A percentile compares a stretch with the other conserved stretches of the same genome.
Evolutionary conservation across 2,888 invertebrate genomes (phyloP).

Genomic region (Philereme transversata): DNA sequence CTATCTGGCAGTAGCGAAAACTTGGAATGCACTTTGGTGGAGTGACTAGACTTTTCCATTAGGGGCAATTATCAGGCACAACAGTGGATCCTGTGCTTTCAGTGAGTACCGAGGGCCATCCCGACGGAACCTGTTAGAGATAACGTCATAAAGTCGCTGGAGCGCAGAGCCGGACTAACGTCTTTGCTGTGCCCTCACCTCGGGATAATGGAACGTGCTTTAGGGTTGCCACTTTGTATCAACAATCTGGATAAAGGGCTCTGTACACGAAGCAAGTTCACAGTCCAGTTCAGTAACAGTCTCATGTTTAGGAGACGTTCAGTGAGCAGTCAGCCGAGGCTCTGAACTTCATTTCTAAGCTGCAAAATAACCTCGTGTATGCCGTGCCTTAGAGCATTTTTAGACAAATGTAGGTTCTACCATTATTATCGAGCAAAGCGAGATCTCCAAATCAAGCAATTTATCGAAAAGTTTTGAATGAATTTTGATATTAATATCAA

Average conservation of each 20-base stretch:
- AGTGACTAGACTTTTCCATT: slow-evolving; percentile 84
- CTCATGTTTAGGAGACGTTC: too few species aligned
- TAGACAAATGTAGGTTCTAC: too few species aligned
- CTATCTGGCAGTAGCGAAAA: slow-evolving; percentile 75
- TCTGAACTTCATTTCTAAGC: too few species aligned
- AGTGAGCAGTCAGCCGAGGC: too few species aligned
- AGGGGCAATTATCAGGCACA: slow-evolving; percentile 81
- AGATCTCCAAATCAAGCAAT: too few species aligned
- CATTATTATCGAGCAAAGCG: too few species aligned
- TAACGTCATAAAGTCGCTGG: slow-evolving; percentile 82
- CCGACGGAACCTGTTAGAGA: slow-evolving; percentile 80
- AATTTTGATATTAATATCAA: too few species aligned
- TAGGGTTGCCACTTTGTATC: slow-evolving; percentile 33
- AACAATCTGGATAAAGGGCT: neutral
- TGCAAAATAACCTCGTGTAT: neutral
- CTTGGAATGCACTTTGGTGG: slow-evolving; percentile 78
- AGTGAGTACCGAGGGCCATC: slow-evolving; percentile 54
- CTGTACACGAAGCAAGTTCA: too few species aligned
- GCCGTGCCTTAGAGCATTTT: neutral
- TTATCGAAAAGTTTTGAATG: too few species aligned
- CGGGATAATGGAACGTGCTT: slow-evolving; percentile 73
- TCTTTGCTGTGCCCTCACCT: slow-evolving; percentile 77
- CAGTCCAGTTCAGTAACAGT: too few species aligned
- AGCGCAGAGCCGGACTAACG: slow-evolving; percentile 79
- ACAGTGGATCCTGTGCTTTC: slow-evolving; percentile 74